Evolutionary conservation across 2,113 vertebrate species (phyloP).

Genomic region (Tyrannus savana): DNA sequence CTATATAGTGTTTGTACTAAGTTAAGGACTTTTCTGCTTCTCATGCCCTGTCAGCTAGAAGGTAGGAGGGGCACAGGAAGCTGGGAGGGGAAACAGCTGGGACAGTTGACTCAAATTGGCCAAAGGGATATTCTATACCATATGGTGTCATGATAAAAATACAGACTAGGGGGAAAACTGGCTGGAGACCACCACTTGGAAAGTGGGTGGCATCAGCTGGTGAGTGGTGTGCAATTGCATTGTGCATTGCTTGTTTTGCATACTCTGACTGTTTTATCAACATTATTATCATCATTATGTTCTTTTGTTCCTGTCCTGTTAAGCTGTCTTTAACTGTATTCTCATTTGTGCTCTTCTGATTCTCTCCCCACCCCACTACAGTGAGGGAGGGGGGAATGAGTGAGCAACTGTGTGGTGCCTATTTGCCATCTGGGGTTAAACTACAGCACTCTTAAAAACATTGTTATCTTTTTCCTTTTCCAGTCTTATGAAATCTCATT

Average conservation of each 20-base stretch:
- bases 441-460: not conserved
- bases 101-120: not conserved
- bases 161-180: not conserved
- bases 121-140: not conserved
- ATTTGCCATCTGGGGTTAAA: not conserved
- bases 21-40: not conserved
- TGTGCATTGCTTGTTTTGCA: not conserved
- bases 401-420: fast-evolving
- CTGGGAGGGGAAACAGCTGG: not conserved
- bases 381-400: not conserved
- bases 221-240: not conserved
- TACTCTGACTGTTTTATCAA: not conserved
- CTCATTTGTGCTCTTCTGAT: not conserved
- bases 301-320: not conserved
- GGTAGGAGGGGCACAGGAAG: not conserved
- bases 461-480: not conserved
- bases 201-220: not conserved
- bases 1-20: not conserved
- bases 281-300: not conserved
- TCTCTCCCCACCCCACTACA: not conserved
- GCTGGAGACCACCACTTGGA: not conserved
- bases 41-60: not conserved
- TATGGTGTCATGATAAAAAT: not conserved
- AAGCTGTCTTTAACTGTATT: not conserved
- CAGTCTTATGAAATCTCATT: not conserved